Percentiles rank a stretch among this genome's conserved stretches.
phyloP scores from a whole-genome alignment of 2,113 vertebrate genomes.

The Caloenas nicobarica region DNA sequence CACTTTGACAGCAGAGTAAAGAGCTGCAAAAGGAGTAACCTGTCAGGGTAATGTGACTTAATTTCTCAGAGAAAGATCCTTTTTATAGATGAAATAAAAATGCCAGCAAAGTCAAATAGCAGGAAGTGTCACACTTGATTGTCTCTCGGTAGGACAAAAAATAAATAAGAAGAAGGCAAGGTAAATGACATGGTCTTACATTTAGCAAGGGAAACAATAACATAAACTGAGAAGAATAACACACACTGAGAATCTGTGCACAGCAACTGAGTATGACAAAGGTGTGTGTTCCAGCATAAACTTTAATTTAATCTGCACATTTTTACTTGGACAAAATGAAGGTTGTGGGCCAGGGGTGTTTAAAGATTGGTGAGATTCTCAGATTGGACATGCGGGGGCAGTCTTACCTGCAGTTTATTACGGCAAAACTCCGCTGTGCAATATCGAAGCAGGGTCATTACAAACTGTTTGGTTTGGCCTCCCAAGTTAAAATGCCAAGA shows the following conservation, averaged over 20 bases:
- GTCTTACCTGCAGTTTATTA: conserved; percentile 61
- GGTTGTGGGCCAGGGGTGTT: background rate
- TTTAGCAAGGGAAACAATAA: background rate
- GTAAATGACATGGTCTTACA: background rate
- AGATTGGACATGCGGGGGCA: conserved; percentile 71
- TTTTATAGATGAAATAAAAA: conserved; percentile 74
- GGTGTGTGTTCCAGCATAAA: background rate
- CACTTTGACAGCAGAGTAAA: conserved; percentile 48
- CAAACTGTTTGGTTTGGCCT: background rate
- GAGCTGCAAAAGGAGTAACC: conserved; percentile 63
- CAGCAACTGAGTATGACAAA: background rate
- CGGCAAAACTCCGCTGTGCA: background rate
- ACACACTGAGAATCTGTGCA: background rate
- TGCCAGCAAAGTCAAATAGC: conserved; percentile 64
- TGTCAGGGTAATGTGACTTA: conserved; percentile 70
- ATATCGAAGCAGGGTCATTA: background rate
- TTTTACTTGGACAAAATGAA: background rate
- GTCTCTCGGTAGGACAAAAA: conserved; percentile 26
- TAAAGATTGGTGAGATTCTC: background rate
- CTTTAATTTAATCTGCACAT: background rate
- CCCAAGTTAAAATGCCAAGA: background rate
- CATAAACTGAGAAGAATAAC: background rate
- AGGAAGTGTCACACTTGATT: conserved; percentile 66
- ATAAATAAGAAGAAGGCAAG: conserved; percentile 39
- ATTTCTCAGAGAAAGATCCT: conserved; percentile 72